Conservation (phyloP, 2,888 invertebrate genomes). For the Lochmaea crataegi region DNA sequence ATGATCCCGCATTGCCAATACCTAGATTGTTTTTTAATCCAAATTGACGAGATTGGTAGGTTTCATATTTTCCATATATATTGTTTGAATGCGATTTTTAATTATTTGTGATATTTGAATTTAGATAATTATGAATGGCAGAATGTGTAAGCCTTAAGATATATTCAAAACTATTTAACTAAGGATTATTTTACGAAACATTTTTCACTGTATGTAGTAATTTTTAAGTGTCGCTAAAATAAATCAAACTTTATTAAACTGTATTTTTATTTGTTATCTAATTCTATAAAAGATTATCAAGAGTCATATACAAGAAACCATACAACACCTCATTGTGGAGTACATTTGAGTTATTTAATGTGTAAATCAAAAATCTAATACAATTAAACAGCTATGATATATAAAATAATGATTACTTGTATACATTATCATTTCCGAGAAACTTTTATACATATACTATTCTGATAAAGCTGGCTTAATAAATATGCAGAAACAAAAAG, state of each 20-base stretch:
- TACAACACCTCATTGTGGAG: too few relatives aligned
- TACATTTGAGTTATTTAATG: too few relatives aligned
- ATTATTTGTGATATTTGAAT: conserved; percentile 48
- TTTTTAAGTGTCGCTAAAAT: conserved; percentile 55
- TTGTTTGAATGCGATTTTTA: conserved; percentile 44
- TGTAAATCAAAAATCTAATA: too few relatives aligned
- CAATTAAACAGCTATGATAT: too few relatives aligned
- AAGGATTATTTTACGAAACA: conserved; percentile 51
- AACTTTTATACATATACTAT: too few relatives aligned
- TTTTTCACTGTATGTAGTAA: conserved; percentile 56
- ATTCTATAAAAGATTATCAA: too few relatives aligned
- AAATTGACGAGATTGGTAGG: conserved; percentile 20
- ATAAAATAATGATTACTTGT: too few relatives aligned
- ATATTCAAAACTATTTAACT: conserved; percentile 45
- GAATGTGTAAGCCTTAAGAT: conserved; percentile 38
- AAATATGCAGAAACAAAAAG: too few relatives aligned
- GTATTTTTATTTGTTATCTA: not conserved
- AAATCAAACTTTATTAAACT: conserved; percentile 39
- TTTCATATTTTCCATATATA: conserved; percentile 40
- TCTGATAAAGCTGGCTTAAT: too few relatives aligned
- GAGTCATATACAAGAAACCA: too few relatives aligned
- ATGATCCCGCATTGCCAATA: not conserved
- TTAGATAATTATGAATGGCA: conserved; percentile 38
- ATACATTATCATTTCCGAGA: too few relatives aligned
- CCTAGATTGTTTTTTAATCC: not conserved